Percentiles rank a stretch among this genome's conserved stretches.
phyloP scores from a whole-genome alignment of 2,113 vertebrate species.

The Nibea albiflora region DNA sequence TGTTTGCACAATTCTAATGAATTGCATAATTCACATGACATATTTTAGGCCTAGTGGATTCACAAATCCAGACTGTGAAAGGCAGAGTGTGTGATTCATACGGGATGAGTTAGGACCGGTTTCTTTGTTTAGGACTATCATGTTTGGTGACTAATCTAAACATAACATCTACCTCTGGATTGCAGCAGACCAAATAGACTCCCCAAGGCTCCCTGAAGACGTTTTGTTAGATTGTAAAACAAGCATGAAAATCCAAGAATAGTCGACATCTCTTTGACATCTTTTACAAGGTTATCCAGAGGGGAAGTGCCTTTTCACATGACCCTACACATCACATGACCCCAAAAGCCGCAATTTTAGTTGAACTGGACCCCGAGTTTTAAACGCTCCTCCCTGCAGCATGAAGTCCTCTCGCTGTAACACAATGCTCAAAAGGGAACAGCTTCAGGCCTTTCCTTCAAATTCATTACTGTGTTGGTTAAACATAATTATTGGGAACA shows the following conservation, averaged over 20 bases:
- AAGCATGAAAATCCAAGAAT: conserved; percentile 63
- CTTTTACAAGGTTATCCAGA: conserved; percentile 59
- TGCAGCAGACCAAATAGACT: conserved; percentile 41
- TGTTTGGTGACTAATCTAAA: conserved; percentile 60
- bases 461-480: conserved; percentile 62
- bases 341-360: conserved; percentile 33
- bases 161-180: conserved; percentile 60
- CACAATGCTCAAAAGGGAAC: conserved; percentile 70
- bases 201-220: conserved; percentile 52
- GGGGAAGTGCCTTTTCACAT: conserved; percentile 71
- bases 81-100: conserved; percentile 28
- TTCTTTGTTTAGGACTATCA: conserved; percentile 52
- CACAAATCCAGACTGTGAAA: background rate
- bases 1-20: background rate
- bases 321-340: conserved; percentile 60
- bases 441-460: conserved; percentile 73
- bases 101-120: conserved; percentile 43
- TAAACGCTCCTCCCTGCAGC: conserved; percentile 38
- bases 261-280: conserved; percentile 66
- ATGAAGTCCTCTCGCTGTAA: conserved; percentile 58
- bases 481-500: conserved; percentile 65
- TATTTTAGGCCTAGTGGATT: conserved; percentile 5
- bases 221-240: conserved; percentile 61
- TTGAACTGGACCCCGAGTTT: conserved; percentile 25
- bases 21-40: background rate